phyloP scores from a whole-genome alignment of 2,113 vertebrate genomes.

The Malurus melanocephalus region DNA sequence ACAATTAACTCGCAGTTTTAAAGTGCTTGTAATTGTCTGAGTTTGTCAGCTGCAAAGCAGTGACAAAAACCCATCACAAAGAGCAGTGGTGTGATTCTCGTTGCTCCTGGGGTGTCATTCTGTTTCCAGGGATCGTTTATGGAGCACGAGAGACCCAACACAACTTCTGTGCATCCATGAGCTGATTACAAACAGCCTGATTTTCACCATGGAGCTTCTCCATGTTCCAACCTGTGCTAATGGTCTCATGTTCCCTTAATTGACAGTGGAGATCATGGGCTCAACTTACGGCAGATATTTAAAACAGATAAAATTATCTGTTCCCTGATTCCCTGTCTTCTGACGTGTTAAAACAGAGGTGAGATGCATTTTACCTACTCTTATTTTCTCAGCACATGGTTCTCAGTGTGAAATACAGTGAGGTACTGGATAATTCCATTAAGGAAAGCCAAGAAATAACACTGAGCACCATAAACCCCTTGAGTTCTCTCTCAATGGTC shows the following conservation, averaged over 20 bases:
- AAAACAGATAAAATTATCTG: neutral
- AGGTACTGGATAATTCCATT: neutral
- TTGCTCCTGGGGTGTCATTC: neutral
- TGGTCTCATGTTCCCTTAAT: neutral
- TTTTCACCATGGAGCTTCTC: rapidly evolving
- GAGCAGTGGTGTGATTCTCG: neutral
- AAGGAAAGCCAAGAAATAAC: neutral
- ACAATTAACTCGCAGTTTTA: neutral
- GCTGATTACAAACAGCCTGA: neutral
- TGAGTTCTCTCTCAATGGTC: neutral
- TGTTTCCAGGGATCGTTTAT: neutral
- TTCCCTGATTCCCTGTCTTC: neutral
- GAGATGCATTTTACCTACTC: neutral
- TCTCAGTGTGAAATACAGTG: neutral
- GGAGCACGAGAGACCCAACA: neutral
- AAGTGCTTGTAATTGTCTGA: neutral
- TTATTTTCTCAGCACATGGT: neutral
- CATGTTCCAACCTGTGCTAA: neutral
- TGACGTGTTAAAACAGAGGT: neutral
- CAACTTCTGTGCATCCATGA: rapidly evolving
- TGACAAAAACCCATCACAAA: neutral
- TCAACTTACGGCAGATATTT: neutral
- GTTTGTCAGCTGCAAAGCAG: neutral
- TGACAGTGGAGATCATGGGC: neutral
- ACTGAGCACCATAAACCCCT: neutral